These are phyloP conservation scores for Lepidocyrtoides sp. DNA, from an alignment of 2,888 invertebrate genomes.

Conservation along the genomic window DNA sequence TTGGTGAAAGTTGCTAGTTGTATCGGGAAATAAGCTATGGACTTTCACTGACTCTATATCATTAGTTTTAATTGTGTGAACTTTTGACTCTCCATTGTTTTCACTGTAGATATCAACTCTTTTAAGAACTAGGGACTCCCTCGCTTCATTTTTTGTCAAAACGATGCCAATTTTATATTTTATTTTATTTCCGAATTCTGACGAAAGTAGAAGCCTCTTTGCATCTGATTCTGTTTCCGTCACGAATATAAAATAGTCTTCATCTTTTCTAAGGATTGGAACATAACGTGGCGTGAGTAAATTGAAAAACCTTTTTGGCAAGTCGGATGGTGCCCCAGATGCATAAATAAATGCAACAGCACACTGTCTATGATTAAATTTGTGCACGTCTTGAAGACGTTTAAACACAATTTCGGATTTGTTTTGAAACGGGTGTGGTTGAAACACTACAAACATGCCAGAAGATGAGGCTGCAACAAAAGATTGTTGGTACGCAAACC, in stretches of 20 bases:
- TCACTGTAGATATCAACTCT: constrained; percentile 49
- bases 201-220: constrained; percentile 22
- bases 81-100: constrained; percentile 33
- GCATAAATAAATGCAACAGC: not conserved
- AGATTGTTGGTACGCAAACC: not conserved
- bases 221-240: not conserved
- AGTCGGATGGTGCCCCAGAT: not conserved
- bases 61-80: not conserved
- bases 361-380: not conserved
- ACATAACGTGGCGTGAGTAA: constrained; percentile 39
- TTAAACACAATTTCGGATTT: not conserved
- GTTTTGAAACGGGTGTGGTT: not conserved
- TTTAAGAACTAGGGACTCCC: not conserved
- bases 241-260: constrained; percentile 71
- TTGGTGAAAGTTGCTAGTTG: constrained; percentile 49
- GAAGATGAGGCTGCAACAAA: not conserved
- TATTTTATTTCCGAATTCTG: constrained; percentile 63
- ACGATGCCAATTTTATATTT: constrained; percentile 63
- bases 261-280: constrained; percentile 69
- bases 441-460: constrained; percentile 1
- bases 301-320: constrained; percentile 23
- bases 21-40: not conserved
- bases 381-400: constrained; percentile 10
- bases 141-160: not conserved
- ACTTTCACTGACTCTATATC: not conserved